Evolutionary conservation across 2,888 invertebrate genomes (phyloP), one percentile per base, ranked within the genome.

Genomic region (Sipha maydis): DNA sequence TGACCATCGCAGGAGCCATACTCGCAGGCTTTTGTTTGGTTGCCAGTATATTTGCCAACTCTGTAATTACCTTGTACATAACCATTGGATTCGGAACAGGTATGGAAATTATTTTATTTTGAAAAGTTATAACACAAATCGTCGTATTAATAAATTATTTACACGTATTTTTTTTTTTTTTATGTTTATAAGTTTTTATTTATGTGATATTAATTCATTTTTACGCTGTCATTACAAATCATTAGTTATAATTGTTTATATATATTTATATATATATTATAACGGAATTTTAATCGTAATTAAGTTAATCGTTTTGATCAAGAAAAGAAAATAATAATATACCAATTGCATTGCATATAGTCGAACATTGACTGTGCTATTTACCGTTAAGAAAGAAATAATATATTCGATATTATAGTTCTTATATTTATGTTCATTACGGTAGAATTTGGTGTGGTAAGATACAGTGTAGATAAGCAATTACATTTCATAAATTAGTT

Each of bases 71-170:
- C 71, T 94, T 99, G 31, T 98, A 97, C 91, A 93, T 98, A 91
- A 97, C 98, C n/a, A 96, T 98, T 90, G 99, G 99, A 69, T 92
- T 99, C n/a, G 96, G 98, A 89, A 95, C 97, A 90, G 95, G 95
- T 94, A 91, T 92, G 91, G 80, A 78, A 67, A 41, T 38, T 21
- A 61, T 61, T 61, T 61, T 61, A 61, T 61, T 61, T 61, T 69
- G 2, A 25, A 69, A 48, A 48, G 14, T 48, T 11, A 14, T 14
- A 48, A 14, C 48, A 48, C 48, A 48, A 48, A 48, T 14, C 48
- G 14, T 14, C 48, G 14, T 11, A 14, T 48, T 48, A 14, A 28
- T 69, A 69, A 69, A 69, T 28, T 21, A 69, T 69, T 28, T 28
- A 69, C 2, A 28, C 28, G 8, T 2, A n/a, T n/a, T n/a, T n/a